These are phyloP conservation scores for Sisyra nigra DNA, from an alignment of 2,888 invertebrate genomes.

Conservation along the genomic window DNA sequence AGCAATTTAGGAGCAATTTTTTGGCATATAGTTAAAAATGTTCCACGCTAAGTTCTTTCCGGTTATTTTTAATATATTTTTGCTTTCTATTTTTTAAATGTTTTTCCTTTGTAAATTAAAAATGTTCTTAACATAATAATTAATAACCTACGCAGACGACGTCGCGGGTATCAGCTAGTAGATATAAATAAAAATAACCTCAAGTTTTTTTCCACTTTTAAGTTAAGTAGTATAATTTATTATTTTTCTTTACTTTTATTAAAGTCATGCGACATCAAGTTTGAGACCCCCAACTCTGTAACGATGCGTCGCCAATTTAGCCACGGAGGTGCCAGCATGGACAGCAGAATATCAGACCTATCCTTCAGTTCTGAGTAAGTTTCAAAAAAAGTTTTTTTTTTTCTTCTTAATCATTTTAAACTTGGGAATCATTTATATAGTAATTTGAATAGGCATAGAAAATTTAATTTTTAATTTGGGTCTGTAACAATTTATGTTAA, in stretches of 20 bases:
- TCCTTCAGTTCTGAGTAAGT: conserved; percentile 43
- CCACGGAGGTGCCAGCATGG: conserved; percentile 25
- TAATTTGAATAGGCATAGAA: background rate
- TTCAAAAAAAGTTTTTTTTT: conserved; percentile 6
- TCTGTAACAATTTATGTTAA: background rate
- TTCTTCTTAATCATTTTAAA: background rate
- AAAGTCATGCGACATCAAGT: conserved; percentile 48
- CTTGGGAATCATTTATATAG: background rate
- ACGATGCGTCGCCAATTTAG: conserved; percentile 38
- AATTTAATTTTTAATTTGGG: conserved; percentile 1
- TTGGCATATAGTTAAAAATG: too few species aligned
- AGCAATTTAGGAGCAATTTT: too few species aligned
- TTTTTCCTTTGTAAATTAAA: too few species aligned
- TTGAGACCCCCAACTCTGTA: conserved; percentile 37
- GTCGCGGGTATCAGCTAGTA: too few species aligned
- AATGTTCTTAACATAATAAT: too few species aligned
- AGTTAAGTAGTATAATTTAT: conserved; percentile 3
- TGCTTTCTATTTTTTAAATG: too few species aligned
- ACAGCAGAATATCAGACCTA: conserved; percentile 36
- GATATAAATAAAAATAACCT: too few species aligned
- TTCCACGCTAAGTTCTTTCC: too few species aligned
- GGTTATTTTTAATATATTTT: too few species aligned
- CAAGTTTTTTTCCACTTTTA: too few species aligned
- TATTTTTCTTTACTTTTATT: conserved; percentile 18
- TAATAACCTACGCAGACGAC: too few species aligned